Conservation (phyloP, 2,797 vertebrate species). For the Tolypeutes matacus region DNA sequence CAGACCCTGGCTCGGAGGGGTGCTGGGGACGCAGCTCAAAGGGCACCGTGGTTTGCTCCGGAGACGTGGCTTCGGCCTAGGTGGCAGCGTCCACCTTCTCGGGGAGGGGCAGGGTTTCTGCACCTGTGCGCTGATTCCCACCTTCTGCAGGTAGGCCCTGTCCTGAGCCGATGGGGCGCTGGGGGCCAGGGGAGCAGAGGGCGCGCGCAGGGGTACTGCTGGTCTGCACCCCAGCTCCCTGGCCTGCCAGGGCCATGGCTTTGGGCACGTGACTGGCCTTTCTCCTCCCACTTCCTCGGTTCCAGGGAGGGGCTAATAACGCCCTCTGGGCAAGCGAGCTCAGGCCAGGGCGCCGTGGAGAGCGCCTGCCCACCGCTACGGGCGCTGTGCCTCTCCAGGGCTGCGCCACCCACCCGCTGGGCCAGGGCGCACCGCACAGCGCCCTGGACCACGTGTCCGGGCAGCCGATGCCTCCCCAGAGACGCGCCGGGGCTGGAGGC, state of each 20-base stretch:
- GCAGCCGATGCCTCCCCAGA: accelerated
- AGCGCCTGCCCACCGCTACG: accelerated
- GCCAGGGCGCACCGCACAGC: accelerated
- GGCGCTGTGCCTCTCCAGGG: too few species aligned
- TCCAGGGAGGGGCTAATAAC: too few species aligned
- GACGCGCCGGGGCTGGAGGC: accelerated
- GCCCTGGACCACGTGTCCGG: accelerated
- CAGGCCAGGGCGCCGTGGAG: background rate
- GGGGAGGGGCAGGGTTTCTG: background rate
- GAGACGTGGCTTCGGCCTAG: accelerated
- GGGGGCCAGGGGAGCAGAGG: accelerated
- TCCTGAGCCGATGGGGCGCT: accelerated
- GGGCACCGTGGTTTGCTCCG: too few species aligned
- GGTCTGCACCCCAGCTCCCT: accelerated
- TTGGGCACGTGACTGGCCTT: too few species aligned
- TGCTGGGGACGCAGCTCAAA: background rate
- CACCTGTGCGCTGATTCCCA: accelerated
- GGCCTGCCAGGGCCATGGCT: too few species aligned
- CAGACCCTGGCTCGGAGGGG: too few species aligned
- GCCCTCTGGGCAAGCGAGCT: accelerated
- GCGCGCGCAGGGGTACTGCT: accelerated
- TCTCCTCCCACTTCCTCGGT: too few species aligned
- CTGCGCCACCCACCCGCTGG: too few species aligned
- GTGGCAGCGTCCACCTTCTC: background rate
- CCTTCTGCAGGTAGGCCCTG: accelerated